A percentile compares a stretch with the other conserved stretches of the same genome.
Conservation (phyloP, 2,888 invertebrate species). For the Spilarctia lutea region DNA sequence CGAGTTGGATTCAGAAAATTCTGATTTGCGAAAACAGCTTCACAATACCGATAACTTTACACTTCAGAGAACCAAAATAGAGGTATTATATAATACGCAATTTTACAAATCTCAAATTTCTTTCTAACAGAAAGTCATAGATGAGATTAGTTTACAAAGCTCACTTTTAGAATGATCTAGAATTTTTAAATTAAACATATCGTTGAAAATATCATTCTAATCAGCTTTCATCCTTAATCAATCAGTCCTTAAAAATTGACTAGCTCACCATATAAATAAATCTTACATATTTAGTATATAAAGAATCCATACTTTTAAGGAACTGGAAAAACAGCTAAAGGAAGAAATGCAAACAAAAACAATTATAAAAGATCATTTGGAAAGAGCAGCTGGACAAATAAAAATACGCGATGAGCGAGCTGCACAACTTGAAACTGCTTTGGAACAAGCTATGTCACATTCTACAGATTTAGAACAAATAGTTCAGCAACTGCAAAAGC, state of each 20-base stretch:
- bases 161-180: not conserved
- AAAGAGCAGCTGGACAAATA: constrained; percentile 67
- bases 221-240: too few species aligned
- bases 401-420: constrained; percentile 66
- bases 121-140: not conserved
- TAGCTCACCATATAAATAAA: not conserved
- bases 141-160: not conserved
- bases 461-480: constrained; percentile 65
- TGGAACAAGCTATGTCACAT: constrained; percentile 66
- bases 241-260: not conserved
- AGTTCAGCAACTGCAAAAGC: constrained; percentile 67
- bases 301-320: constrained; percentile 53
- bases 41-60: constrained; percentile 63
- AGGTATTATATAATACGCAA: constrained; percentile 55
- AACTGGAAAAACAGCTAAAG: constrained; percentile 74
- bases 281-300: not conserved
- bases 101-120: not conserved
- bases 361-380: constrained; percentile 62
- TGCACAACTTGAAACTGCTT: constrained; percentile 64
- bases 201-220: too few species aligned
- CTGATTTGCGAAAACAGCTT: constrained; percentile 71
- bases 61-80: constrained; percentile 62
- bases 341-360: constrained; percentile 69
- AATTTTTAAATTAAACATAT: not conserved
- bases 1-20: constrained; percentile 68